phyloP scores from a whole-genome alignment of 2,797 vertebrate genomes.

The Anisognathus igniventris region DNA sequence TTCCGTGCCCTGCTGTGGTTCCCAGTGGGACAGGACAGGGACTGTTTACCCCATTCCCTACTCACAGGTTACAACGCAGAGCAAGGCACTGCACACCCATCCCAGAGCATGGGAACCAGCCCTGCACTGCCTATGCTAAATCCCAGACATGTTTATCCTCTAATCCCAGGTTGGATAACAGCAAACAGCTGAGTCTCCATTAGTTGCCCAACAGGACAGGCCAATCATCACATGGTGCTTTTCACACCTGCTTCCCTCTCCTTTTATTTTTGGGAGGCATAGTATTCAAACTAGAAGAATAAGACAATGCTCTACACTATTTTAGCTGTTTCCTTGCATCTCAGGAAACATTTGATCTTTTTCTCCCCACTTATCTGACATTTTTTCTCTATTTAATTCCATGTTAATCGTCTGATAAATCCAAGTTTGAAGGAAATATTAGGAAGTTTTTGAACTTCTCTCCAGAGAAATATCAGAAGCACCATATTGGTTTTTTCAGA shows the following conservation, averaged over 20 bases:
- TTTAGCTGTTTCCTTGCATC: neutral
- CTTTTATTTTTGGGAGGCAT: neutral
- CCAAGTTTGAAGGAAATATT: neutral
- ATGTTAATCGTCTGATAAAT: neutral
- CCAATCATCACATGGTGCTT: neutral
- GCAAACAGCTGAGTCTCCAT: neutral
- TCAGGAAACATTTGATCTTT: neutral
- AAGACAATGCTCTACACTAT: neutral
- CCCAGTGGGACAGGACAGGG: neutral
- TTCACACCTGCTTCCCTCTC: neutral
- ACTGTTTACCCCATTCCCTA: rapidly evolving
- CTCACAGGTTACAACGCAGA: neutral
- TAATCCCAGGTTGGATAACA: neutral
- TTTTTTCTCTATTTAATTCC: neutral
- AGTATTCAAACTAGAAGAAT: neutral
- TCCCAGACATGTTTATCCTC: neutral
- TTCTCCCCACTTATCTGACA: neutral
- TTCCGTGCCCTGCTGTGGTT: neutral
- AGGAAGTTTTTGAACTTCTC: neutral
- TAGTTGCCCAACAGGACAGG: neutral
- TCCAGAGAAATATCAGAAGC: neutral
- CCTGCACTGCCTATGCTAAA: neutral
- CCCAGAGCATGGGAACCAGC: neutral
- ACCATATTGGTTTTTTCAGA: neutral
- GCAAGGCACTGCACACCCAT: neutral